A percentile compares a stretch with the other conserved stretches of the same genome.
phyloP scores from a whole-genome alignment of 1,140 invertebrate species.

The Panagrolaimus sp. region DNA sequence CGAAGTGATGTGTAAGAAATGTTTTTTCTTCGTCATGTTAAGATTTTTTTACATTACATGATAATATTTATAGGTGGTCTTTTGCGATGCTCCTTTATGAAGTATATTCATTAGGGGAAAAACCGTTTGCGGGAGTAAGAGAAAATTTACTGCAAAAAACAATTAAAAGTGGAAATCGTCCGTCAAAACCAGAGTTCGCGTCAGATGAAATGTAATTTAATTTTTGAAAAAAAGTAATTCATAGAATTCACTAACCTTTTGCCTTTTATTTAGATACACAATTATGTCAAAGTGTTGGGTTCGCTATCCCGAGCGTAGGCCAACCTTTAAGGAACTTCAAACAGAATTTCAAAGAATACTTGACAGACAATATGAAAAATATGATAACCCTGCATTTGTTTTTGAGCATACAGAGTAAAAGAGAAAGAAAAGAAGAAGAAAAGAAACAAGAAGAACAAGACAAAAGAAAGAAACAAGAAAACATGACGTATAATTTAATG shows the following conservation, averaged over 20 bases:
- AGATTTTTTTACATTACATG: background rate
- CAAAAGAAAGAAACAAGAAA: no score
- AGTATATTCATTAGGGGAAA: conserved; percentile 31
- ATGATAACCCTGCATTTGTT: conserved; percentile 3
- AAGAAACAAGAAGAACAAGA: no score
- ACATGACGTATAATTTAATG: no score
- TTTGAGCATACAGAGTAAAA: background rate
- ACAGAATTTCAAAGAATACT: background rate
- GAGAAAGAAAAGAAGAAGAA: no score
- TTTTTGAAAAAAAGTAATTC: background rate
- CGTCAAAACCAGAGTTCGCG: conserved; percentile 23
- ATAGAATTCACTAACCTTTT: background rate
- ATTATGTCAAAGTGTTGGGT: background rate
- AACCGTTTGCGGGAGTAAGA: conserved; percentile 28
- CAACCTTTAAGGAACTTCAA: background rate
- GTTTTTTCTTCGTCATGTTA: background rate
- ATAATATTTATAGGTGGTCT: conserved; percentile 30
- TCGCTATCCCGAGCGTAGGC: background rate
- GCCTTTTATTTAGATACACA: background rate
- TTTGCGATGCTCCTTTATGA: conserved; percentile 33
- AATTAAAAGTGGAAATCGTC: conserved; percentile 26
- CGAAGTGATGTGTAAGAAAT: conserved; percentile 30
- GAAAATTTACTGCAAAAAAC: conserved; percentile 29
- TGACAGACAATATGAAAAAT: conserved; percentile 5
- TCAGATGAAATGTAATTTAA: conserved; percentile 22